Evolutionary conservation across 2,113 vertebrate species (phyloP).

Genomic region (Bufo gargarizans): DNA sequence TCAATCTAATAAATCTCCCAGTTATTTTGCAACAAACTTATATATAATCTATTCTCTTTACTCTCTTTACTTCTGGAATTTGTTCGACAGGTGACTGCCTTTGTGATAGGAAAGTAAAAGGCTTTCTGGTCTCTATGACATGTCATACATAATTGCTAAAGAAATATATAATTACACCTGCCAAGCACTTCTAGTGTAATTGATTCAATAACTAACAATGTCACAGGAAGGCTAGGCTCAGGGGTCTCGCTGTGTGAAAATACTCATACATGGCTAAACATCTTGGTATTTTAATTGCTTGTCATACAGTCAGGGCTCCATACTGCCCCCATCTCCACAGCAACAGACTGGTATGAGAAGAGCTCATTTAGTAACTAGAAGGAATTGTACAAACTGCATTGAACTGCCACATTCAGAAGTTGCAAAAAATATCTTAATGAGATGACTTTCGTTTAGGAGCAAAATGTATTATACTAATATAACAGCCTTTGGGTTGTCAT

Average conservation of each 20-base stretch:
- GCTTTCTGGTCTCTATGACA: conserved; percentile 79
- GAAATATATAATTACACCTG: conserved; percentile 89
- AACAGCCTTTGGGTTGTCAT: background rate
- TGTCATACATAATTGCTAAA: conserved; percentile 80
- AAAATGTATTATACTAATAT: background rate
- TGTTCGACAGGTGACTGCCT: conserved; percentile 70
- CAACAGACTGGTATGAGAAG: conserved; percentile 70
- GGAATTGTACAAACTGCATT: conserved; percentile 59
- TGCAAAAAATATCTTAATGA: background rate
- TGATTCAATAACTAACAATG: conserved; percentile 82
- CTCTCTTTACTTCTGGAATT: conserved; percentile 68
- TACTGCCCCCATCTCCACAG: conserved; percentile 72
- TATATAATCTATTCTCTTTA: conserved; percentile 14
- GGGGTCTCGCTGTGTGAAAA: conserved; percentile 79
- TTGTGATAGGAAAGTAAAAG: conserved; percentile 75
- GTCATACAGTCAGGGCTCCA: conserved; percentile 72
- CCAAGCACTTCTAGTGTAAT: conserved; percentile 82
- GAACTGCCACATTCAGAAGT: background rate
- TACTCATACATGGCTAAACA: conserved; percentile 77
- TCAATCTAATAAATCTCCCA: conserved; percentile 35
- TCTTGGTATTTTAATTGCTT: conserved; percentile 82
- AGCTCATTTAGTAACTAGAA: conserved; percentile 66
- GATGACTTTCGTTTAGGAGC: background rate
- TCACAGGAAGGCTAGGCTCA: conserved; percentile 71
- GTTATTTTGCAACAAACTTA: conserved; percentile 42